These are phyloP conservation scores for Penaeus indicus DNA, from an alignment of 1,140 invertebrate genomes.

Conservation along the genomic window DNA sequence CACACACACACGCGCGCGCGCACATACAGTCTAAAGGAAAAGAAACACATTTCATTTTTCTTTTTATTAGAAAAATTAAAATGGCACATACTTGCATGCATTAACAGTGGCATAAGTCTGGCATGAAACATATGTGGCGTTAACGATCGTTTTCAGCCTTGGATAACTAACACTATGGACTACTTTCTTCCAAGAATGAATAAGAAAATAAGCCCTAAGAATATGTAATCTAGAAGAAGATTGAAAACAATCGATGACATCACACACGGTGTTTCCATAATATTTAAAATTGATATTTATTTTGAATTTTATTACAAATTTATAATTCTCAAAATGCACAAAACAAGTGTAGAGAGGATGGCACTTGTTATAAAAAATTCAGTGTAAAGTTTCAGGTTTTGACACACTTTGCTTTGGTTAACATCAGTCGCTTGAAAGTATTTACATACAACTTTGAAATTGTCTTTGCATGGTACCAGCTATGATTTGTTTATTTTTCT, in stretches of 20 bases:
- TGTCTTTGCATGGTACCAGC: no score
- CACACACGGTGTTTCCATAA: slow-evolving; percentile 11
- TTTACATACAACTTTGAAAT: no score
- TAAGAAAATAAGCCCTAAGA: neutral
- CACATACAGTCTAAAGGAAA: no score
- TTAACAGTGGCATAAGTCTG: slow-evolving; percentile 34
- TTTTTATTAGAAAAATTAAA: slow-evolving; percentile 37
- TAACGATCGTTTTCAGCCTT: slow-evolving; percentile 13
- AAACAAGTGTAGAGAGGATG: neutral
- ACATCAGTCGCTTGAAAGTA: no score
- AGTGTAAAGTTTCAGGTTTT: neutral
- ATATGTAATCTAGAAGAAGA: neutral
- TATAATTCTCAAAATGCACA: slow-evolving; percentile 19
- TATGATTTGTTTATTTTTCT: no score
- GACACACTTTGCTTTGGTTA: neutral
- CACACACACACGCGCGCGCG: no score
- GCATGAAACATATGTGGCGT: slow-evolving; percentile 12
- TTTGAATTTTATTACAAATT: slow-evolving; percentile 7
- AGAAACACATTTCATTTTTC: slow-evolving; percentile 6
- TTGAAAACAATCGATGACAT: slow-evolving; percentile 1
- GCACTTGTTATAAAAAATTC: slow-evolving; percentile 1
- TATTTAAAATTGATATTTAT: neutral
- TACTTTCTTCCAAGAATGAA: neutral
- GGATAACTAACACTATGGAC: neutral
- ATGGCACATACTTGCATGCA: slow-evolving; percentile 39